Percentiles rank a stretch among this genome's conserved stretches.
These are phyloP conservation scores for Cotesia typhae DNA, from an alignment of 1,140 invertebrate species.

Conservation along the genomic window DNA sequence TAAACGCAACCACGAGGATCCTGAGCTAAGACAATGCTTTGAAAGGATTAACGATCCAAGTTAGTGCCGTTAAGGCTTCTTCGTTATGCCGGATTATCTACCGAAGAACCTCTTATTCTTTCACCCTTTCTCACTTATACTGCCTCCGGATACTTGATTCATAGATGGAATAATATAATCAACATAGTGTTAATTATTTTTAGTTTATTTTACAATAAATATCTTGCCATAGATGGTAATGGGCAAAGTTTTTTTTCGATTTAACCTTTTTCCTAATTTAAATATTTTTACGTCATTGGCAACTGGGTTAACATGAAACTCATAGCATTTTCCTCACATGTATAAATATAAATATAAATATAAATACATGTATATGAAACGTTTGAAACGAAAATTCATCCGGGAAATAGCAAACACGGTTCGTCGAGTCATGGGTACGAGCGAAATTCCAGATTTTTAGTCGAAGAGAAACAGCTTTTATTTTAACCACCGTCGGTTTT, in stretches of 20 bases:
- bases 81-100: conserved; percentile 14
- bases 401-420: conserved; percentile 19
- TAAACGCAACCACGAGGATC: conserved; percentile 29
- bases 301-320: background rate
- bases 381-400: conserved; percentile 2
- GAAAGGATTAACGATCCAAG: conserved; percentile 27
- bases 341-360: background rate
- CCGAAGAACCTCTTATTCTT: background rate
- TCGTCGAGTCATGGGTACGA: background rate
- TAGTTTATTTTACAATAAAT: too few species aligned
- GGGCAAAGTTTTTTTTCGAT: background rate
- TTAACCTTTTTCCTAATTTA: background rate
- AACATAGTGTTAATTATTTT: too few species aligned
- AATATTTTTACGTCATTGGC: background rate
- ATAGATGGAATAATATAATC: background rate
- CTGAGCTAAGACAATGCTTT: conserved; percentile 22
- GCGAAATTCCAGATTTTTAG: conserved; percentile 24
- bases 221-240: background rate
- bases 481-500: background rate
- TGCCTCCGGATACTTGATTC: background rate
- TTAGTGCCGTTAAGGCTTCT: conserved; percentile 10
- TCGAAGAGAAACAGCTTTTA: conserved; percentile 15
- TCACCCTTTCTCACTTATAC: background rate
- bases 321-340: background rate
- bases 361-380: too few species aligned